Evolutionary conservation across 2,113 vertebrate genomes (phyloP).

Genomic region (Chaenocephalus aceratus): DNA sequence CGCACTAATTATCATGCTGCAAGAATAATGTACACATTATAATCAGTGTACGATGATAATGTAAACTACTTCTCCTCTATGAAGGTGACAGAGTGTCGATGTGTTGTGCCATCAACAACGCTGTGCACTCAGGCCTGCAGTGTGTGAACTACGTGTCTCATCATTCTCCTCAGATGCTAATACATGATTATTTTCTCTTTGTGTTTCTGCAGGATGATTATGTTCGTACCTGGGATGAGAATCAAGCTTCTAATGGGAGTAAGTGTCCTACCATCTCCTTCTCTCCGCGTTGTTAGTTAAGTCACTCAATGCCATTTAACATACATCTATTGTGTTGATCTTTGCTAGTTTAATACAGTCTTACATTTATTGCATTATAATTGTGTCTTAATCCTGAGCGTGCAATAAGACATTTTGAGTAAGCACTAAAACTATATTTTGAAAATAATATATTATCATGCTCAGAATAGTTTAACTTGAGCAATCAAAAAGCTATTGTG

Average conservation of each 20-base stretch:
- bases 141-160: constrained; percentile 7
- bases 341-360: not conserved
- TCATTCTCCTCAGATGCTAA: constrained; percentile 18
- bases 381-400: not conserved
- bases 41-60: constrained; percentile 54
- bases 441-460: too few species aligned
- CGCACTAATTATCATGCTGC: constrained; percentile 61
- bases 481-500: too few species aligned
- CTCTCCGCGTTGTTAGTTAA: not conserved
- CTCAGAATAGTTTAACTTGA: too few species aligned
- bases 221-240: constrained; percentile 93
- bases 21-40: constrained; percentile 51
- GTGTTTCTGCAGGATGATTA: constrained; percentile 89
- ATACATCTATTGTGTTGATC: not conserved
- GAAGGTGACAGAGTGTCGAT: constrained; percentile 27
- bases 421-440: not conserved
- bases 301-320: not conserved
- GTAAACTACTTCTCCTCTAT: constrained; percentile 32
- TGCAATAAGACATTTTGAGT: not conserved
- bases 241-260: constrained; percentile 91
- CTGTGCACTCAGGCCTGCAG: constrained; percentile 13
- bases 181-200: constrained; percentile 40
- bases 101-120: constrained; percentile 1
- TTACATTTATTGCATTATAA: not conserved
- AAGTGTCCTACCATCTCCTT: constrained; percentile 56